Conservation (phyloP, 2,113 vertebrate species). For the Gasterosteus nipponicus region DNA sequence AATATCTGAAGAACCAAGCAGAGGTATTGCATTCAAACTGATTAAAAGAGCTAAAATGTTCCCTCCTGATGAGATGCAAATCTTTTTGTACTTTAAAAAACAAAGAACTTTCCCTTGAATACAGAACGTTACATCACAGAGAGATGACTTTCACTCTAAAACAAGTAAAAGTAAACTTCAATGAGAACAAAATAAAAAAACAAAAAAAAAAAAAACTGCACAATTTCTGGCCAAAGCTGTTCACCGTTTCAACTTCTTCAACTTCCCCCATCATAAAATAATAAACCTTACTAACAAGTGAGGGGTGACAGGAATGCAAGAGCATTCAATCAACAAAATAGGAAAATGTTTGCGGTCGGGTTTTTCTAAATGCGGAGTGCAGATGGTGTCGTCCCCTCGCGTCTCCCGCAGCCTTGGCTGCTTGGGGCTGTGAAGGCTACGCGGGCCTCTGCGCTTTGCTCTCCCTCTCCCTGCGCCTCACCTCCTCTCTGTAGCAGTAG, state of each 20-base stretch:
- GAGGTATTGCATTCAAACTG: conserved; percentile 83
- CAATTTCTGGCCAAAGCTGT: conserved; percentile 84
- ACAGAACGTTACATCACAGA: conserved; percentile 71
- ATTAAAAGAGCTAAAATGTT: conserved; percentile 75
- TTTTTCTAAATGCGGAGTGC: conserved; percentile 71
- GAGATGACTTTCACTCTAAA: conserved; percentile 84
- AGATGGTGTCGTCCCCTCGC: conserved; percentile 64
- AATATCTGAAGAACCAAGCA: conserved; percentile 74
- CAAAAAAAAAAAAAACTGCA: conserved; percentile 62
- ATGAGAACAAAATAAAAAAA: conserved; percentile 36
- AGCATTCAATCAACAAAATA: conserved; percentile 74
- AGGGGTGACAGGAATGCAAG: conserved; percentile 73
- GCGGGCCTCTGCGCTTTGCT: conserved; percentile 74
- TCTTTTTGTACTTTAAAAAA: conserved; percentile 70
- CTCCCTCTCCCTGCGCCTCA: conserved; percentile 89
- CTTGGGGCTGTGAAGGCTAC: conserved; percentile 66
- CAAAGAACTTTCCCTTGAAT: conserved; percentile 63
- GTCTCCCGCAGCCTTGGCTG: conserved; percentile 63
- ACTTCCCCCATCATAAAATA: conserved; percentile 74
- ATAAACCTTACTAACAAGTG: conserved; percentile 69
- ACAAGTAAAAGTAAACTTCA: conserved; percentile 83
- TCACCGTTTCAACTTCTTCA: conserved; percentile 81
- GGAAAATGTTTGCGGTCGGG: conserved; percentile 71
- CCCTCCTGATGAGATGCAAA: conserved; percentile 65
- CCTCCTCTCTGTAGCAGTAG: conserved; percentile 97